A percentile compares a stretch with the other conserved stretches of the same genome.
Conservation (phyloP, 2,888 invertebrate genomes). For the Cephus pulcher region DNA sequence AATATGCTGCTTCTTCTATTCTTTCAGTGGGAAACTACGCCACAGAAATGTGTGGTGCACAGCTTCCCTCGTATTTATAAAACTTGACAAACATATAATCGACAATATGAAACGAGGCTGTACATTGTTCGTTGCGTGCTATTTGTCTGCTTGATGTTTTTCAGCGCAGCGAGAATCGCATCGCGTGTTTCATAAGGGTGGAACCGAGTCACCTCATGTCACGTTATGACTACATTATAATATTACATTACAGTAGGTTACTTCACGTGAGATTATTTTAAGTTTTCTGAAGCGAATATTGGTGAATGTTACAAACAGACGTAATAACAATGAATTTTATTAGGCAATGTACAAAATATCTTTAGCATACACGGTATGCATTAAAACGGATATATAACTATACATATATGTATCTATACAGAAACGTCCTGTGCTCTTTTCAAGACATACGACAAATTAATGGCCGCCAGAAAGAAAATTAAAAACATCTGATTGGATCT, state of each 20-base stretch:
- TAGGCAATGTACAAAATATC: slow-evolving; percentile 50
- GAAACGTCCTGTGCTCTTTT: neutral
- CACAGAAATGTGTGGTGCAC: neutral
- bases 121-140: neutral
- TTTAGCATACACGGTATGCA: slow-evolving; percentile 60
- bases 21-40: neutral
- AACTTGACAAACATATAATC: neutral
- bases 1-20: neutral
- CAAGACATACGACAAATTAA: slow-evolving; percentile 1
- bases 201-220: neutral
- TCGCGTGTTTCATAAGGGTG: neutral
- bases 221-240: neutral
- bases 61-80: neutral
- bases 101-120: neutral
- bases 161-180: neutral
- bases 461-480: neutral
- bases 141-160: neutral
- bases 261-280: neutral
- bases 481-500: neutral
- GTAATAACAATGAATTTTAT: slow-evolving; percentile 29
- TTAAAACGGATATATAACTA: slow-evolving; percentile 7
- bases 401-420: slow-evolving; percentile 12
- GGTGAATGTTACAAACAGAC: neutral
- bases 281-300: neutral
- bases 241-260: neutral